These are phyloP conservation scores for Galaxea fascicularis DNA, from an alignment of 92 coral and sea anemone genomes.

Conservation along the genomic window DNA sequence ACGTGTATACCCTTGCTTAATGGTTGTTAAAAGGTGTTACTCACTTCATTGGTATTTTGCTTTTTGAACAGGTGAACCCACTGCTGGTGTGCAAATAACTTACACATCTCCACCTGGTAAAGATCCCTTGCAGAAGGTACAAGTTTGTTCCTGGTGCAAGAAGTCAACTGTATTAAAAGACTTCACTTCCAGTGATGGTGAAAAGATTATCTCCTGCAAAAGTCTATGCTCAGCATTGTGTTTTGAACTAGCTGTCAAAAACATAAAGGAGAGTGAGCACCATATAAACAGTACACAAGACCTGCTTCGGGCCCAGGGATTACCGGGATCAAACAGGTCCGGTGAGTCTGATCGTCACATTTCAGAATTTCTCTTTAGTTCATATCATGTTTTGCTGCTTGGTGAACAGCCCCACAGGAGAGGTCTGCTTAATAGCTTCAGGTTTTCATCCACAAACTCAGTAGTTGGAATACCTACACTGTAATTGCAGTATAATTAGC, in stretches of 20 bases:
- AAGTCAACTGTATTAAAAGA: slow-evolving; percentile 52
- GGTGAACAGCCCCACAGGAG: neutral
- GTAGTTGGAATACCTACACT: too few relatives aligned
- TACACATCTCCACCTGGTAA: slow-evolving; percentile 27
- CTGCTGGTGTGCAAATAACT: slow-evolving; percentile 3
- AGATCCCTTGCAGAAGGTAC: slow-evolving; percentile 3
- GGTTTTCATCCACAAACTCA: too few relatives aligned
- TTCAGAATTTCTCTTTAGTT: neutral
- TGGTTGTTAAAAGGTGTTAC: too few relatives aligned
- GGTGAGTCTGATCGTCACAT: neutral
- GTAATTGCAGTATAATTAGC: too few relatives aligned
- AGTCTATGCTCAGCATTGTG: slow-evolving; percentile 74
- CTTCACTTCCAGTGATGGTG: slow-evolving; percentile 75
- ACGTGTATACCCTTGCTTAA: too few relatives aligned
- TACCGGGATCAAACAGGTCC: slow-evolving; percentile 7
- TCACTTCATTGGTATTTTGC: neutral
- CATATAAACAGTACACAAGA: slow-evolving; percentile 50
- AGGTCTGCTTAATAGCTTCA: neutral
- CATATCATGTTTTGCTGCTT: neutral
- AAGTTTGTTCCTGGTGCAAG: slow-evolving; percentile 81
- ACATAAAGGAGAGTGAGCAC: slow-evolving; percentile 49
- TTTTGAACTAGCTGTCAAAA: slow-evolving; percentile 75
- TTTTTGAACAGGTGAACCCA: neutral
- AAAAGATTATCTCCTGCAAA: slow-evolving; percentile 64
- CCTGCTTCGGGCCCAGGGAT: neutral